phyloP scores from a whole-genome alignment of 1,140 invertebrate genomes.

The Apis cerana region DNA sequence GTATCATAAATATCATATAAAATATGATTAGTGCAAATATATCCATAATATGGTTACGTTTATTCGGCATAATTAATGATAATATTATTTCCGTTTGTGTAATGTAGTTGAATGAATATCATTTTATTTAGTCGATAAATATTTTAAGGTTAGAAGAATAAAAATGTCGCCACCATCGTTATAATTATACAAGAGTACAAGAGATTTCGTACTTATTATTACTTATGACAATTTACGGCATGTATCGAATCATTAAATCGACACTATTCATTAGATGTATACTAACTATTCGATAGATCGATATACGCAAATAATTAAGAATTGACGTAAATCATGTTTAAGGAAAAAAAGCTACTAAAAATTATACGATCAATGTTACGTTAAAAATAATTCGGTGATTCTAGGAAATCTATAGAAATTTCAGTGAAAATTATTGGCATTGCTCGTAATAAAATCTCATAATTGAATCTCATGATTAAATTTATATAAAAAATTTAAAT shows the following conservation, averaged over 20 bases:
- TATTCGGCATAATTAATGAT: not conserved
- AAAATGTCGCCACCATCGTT: not conserved
- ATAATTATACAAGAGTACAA: not conserved
- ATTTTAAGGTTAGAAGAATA: not conserved
- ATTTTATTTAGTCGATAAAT: slow-evolving; percentile 10
- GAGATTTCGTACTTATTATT: not conserved
- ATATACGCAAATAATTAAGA: not conserved
- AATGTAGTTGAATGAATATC: slow-evolving; percentile 6
- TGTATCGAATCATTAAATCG: not conserved
- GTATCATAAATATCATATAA: not conserved
- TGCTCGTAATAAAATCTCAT: no score
- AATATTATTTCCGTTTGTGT: not conserved
- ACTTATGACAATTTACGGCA: not conserved
- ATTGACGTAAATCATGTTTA: not conserved
- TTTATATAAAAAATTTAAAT: not conserved
- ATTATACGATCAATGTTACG: not conserved
- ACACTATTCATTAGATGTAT: not conserved
- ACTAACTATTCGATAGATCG: slow-evolving; percentile 7
- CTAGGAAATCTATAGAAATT: not conserved
- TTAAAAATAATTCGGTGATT: not conserved
- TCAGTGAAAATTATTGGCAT: not conserved
- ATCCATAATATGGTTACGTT: not conserved
- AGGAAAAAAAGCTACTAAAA: not conserved
- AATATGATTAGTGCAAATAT: slow-evolving; percentile 5
- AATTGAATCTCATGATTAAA: no score